Conservation (phyloP, 1,140 invertebrate species). For the Drosophila mauritiana region DNA sequence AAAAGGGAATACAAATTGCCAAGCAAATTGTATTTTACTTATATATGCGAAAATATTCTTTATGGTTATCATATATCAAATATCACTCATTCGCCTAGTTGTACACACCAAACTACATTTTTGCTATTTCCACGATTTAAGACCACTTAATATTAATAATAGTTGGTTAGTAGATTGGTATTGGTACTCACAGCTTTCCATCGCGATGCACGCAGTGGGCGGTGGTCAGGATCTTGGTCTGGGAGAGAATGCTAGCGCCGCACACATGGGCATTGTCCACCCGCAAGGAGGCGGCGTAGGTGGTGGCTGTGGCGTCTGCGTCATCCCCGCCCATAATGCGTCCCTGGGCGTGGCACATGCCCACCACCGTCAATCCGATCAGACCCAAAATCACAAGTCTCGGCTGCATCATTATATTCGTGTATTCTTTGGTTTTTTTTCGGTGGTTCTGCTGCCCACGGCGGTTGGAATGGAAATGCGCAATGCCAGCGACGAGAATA, state of each 20-base stretch:
- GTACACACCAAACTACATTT: neutral
- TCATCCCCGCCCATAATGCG: slow-evolving; percentile 74
- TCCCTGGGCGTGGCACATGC: neutral
- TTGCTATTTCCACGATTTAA: neutral
- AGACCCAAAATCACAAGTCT: slow-evolving; percentile 1
- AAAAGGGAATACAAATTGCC: too few relatives aligned
- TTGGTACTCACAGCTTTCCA: slow-evolving; percentile 51
- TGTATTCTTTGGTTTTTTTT: too few relatives aligned
- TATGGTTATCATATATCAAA: neutral
- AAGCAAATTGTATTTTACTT: too few relatives aligned
- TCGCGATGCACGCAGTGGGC: slow-evolving; percentile 70
- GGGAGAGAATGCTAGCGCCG: slow-evolving; percentile 57
- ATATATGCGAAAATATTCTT: too few relatives aligned
- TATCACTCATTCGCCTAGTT: neutral
- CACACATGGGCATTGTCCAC: slow-evolving; percentile 73
- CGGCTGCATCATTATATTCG: neutral
- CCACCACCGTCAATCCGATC: slow-evolving; percentile 8
- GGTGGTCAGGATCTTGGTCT: slow-evolving; percentile 58
- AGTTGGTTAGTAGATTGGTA: neutral
- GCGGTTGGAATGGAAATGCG: slow-evolving; percentile 33
- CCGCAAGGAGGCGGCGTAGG: slow-evolving; percentile 64
- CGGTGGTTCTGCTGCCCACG: neutral
- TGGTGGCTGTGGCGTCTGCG: slow-evolving; percentile 42
- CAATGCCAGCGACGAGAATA: slow-evolving; percentile 26
- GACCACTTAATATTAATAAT: neutral